Percentiles rank a stretch among this genome's conserved stretches.
Conservation (phyloP, 2,888 invertebrate species). For the Norana najaformis region DNA sequence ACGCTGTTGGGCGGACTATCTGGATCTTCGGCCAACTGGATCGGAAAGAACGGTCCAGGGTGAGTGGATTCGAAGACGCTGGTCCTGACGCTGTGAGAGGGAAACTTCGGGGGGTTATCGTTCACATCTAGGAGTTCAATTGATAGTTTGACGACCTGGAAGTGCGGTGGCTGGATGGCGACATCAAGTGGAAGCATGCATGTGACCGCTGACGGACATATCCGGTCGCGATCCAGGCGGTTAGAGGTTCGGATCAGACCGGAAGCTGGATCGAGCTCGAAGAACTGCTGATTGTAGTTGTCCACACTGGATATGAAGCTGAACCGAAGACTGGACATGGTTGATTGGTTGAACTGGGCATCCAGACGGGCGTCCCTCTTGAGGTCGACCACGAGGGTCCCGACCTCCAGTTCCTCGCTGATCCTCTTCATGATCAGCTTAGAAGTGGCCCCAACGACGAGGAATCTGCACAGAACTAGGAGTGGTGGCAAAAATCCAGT, state of each 20-base stretch:
- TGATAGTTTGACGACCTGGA: conserved; percentile 16
- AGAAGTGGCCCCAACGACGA: neutral
- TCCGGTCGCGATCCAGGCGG: conserved; percentile 43
- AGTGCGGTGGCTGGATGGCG: conserved; percentile 39
- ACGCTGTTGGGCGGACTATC: conserved; percentile 32
- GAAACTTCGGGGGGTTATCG: conserved; percentile 37
- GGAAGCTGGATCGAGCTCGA: conserved; percentile 39
- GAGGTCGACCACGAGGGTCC: conserved; percentile 41
- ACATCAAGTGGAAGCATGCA: conserved; percentile 40
- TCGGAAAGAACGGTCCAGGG: conserved; percentile 25
- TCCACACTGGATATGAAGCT: conserved; percentile 32
- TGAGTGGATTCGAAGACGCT: conserved; percentile 29
- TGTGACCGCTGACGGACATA: conserved; percentile 39
- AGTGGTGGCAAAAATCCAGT: neutral
- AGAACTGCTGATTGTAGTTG: conserved; percentile 24
- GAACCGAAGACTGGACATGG: conserved; percentile 37
- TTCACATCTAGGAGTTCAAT: conserved; percentile 29
- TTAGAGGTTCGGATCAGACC: conserved; percentile 40
- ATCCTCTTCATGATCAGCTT: neutral
- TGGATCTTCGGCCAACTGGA: conserved; percentile 33
- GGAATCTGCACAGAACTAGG: neutral
- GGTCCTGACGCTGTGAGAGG: neutral
- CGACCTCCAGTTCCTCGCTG: conserved; percentile 38
- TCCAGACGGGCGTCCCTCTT: conserved; percentile 38
- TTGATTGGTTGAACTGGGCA: conserved; percentile 27